Conservation (phyloP, 2,888 invertebrate genomes). For the Clivina fossor region DNA sequence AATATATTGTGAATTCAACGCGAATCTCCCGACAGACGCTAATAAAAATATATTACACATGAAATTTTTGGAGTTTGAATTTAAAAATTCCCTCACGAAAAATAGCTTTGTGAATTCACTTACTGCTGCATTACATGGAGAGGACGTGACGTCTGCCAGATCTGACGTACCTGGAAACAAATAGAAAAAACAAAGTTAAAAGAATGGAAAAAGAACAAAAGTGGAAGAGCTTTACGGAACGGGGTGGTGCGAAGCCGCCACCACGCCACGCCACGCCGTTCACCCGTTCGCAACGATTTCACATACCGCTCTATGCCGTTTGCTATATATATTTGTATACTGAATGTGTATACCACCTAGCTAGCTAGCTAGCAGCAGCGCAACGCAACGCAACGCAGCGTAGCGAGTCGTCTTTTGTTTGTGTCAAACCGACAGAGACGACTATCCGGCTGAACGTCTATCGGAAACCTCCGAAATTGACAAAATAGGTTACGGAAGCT, state of each 20-base stretch:
- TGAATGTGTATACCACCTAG: no score
- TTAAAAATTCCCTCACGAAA: constrained; percentile 29
- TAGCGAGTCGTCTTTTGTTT: no score
- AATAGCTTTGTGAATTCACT: constrained; percentile 29
- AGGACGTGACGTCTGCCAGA: constrained; percentile 24
- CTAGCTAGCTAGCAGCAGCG: no score
- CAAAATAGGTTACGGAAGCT: constrained; percentile 15
- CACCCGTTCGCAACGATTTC: neutral
- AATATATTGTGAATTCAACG: constrained; percentile 17
- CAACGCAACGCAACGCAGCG: no score
- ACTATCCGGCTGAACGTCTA: constrained; percentile 7
- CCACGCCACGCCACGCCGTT: neutral
- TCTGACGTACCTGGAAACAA: constrained; percentile 31
- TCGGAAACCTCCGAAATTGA: constrained; percentile 10
- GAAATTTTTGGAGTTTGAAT: constrained; percentile 20
- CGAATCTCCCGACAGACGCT: constrained; percentile 16
- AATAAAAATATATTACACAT: constrained; percentile 19
- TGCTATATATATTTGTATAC: no score
- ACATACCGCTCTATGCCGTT: neutral
- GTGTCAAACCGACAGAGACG: constrained; percentile 1
- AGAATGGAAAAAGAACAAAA: constrained; percentile 6
- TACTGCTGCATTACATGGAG: constrained; percentile 27
- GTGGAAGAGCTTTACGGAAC: neutral
- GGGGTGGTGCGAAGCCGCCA: neutral
- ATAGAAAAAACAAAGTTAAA: constrained; percentile 24